phyloP scores from a whole-genome alignment of 2,797 vertebrate genomes.

The Vireo griseus region DNA sequence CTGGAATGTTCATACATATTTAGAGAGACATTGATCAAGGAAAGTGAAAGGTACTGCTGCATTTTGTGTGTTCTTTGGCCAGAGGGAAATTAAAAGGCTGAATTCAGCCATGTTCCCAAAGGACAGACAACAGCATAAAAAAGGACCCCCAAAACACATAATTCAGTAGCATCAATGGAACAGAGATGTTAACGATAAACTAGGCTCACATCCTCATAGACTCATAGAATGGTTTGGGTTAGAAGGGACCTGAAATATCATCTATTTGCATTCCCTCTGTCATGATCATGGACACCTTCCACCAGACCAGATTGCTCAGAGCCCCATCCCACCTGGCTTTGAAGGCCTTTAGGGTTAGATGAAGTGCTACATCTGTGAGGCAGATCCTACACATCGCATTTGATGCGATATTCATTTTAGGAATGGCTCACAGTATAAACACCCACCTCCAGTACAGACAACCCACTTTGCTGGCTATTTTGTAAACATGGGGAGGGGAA shows the following conservation, averaged over 20 bases:
- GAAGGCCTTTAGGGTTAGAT: neutral
- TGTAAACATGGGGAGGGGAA: neutral
- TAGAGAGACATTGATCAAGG: neutral
- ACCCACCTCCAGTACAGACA: neutral
- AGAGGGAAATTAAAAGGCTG: neutral
- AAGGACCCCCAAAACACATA: neutral
- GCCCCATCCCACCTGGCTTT: too few species aligned
- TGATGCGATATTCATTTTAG: neutral
- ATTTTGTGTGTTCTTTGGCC: neutral
- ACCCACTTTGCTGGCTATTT: neutral
- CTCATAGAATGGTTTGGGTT: neutral
- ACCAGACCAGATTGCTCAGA: neutral
- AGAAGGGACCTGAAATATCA: neutral
- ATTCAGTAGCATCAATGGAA: neutral
- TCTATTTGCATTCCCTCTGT: neutral
- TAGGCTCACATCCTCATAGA: neutral
- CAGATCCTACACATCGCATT: neutral
- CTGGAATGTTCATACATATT: neutral
- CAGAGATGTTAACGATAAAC: neutral
- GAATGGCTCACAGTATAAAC: neutral
- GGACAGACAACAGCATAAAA: neutral
- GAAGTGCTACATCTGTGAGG: neutral
- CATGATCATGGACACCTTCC: neutral
- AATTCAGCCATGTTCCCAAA: neutral
- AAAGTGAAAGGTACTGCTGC: neutral